Conservation (phyloP, 2,888 invertebrate species). For the Caenorhabditis sp. region DNA sequence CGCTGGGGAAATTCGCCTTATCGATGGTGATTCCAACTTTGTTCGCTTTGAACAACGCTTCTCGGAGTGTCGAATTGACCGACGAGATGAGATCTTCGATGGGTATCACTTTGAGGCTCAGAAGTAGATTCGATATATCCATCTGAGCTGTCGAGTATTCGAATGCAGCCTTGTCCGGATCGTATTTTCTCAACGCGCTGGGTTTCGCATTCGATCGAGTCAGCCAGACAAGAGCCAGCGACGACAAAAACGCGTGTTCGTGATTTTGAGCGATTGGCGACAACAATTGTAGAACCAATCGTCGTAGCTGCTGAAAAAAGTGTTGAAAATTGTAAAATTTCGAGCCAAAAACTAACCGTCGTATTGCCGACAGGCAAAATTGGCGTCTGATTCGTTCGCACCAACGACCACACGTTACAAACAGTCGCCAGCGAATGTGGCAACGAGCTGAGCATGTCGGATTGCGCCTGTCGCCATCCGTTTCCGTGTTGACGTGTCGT, state of each 20-base stretch:
- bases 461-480: slow-evolving; percentile 75
- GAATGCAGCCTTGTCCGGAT: slow-evolving; percentile 48
- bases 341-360: slow-evolving; percentile 39
- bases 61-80: slow-evolving; percentile 82
- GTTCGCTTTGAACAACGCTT: slow-evolving; percentile 74
- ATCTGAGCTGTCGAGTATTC: slow-evolving; percentile 75
- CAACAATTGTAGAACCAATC: slow-evolving; percentile 82
- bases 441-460: slow-evolving; percentile 81
- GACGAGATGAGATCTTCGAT: slow-evolving; percentile 79
- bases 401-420: slow-evolving; percentile 81
- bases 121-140: slow-evolving; percentile 81
- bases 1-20: slow-evolving; percentile 75
- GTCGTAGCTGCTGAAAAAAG: slow-evolving; percentile 77
- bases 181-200: slow-evolving; percentile 36
- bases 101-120: slow-evolving; percentile 84
- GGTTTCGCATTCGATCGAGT: slow-evolving; percentile 70
- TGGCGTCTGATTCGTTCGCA: slow-evolving; percentile 72
- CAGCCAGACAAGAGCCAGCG: slow-evolving; percentile 86
- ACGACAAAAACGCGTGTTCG: slow-evolving; percentile 82
- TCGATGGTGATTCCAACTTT: slow-evolving; percentile 47
- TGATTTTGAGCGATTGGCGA: slow-evolving; percentile 86
- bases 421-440: slow-evolving; percentile 84
- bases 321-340: too few relatives aligned
- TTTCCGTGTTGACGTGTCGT: slow-evolving; percentile 38
- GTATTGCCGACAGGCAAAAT: slow-evolving; percentile 59